These are phyloP conservation scores for Hylaea fasciaria DNA, from an alignment of 2,888 invertebrate species.

Conservation along the genomic window DNA sequence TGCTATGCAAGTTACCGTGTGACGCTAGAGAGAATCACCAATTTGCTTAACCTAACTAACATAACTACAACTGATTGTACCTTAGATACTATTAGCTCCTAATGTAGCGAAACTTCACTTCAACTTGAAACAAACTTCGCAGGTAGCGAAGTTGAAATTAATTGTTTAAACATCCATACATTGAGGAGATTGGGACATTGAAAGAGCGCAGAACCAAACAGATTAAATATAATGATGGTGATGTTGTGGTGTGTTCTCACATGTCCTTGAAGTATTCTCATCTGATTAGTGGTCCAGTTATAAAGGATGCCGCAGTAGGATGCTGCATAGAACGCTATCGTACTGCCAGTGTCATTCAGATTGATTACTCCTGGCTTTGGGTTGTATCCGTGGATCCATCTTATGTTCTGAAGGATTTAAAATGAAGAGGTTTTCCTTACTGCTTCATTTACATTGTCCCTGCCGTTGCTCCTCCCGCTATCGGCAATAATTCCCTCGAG, in stretches of 20 bases:
- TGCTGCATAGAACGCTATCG: conserved; percentile 86
- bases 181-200: too few species aligned
- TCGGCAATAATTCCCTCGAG: too few species aligned
- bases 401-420: conserved; percentile 72
- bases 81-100: too few species aligned
- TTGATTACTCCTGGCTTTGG: conserved; percentile 85
- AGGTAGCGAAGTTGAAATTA: too few species aligned
- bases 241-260: conserved; percentile 68
- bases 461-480: too few species aligned
- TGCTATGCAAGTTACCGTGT: conserved; percentile 78
- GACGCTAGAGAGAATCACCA: conserved; percentile 70
- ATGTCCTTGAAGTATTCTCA: conserved; percentile 88
- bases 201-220: too few species aligned
- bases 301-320: conserved; percentile 87
- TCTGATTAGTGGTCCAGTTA: conserved; percentile 85
- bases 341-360: conserved; percentile 80
- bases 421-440: too few species aligned
- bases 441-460: too few species aligned
- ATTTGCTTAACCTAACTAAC: not conserved
- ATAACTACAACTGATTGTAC: too few species aligned
- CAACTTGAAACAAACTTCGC: too few species aligned
- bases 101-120: too few species aligned
- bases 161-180: too few species aligned
- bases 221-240: not conserved
- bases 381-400: conserved; percentile 88